Base-by-base conservation (phyloP, 2,113 vertebrate species). In the Podocnemis expansa region DNA sequence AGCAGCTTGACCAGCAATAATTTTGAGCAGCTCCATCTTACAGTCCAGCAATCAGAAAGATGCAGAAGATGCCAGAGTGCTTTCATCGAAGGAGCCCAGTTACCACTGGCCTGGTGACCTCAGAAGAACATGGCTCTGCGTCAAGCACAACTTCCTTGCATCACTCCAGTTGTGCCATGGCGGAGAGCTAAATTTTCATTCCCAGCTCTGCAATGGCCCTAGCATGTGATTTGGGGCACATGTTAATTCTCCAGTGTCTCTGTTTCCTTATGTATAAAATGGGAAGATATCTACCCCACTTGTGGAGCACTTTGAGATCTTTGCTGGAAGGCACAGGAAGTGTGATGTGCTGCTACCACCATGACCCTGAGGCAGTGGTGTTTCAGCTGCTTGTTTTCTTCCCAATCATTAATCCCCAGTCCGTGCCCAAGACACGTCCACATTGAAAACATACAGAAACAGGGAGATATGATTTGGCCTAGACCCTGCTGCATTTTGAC, bases 361-460 rank as follows among this genome's bases (percentile, higher is more conserved):
- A 82, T n/a, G n/a, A n/a, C 91, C 90, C 88, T 91, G 89, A 96
- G 95, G 88, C 90, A 95, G 95, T 96, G 85, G 89, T 96, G 96
- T 82, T 84, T 91, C 85, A 89, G 88, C 91, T 92, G 93, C 29
- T 96, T 96, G 96, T 94, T 96, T 88, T 80, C 90, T 95, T 85
- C 41, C 25, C 2, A 34, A 63, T 95, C 92, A 78, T 93, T 93
- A 95, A 96, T 93, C 73, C 41, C 91, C 22, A 81, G 89, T 1
- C 60, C 38, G 70, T 91, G 41, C 95, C 96, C 95, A 96, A 95
- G 86, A 79, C 25, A 51, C 75, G 92, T 84, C 76, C 89, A 87
- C 1, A 5, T 91, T 49, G 43, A 67, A 52, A 90, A 73, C 70
- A 83, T n/a, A n/a, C 24, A 86, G 83, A 82, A 92, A 89, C 70